Conservation (phyloP, 2,888 invertebrate species). For the Sycophila texana region DNA sequence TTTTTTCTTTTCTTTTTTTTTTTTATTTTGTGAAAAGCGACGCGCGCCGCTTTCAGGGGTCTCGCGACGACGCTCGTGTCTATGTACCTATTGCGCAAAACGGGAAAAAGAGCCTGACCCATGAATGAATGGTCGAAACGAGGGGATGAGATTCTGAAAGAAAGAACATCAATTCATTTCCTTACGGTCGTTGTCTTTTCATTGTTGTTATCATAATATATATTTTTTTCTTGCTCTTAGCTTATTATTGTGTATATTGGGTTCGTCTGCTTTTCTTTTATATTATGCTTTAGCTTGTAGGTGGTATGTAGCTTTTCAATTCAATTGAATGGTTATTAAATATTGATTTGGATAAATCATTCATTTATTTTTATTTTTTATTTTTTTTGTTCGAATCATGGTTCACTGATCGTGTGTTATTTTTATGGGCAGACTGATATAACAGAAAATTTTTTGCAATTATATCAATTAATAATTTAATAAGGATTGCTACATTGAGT, state of each 20-base stretch:
- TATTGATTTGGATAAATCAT: not conserved
- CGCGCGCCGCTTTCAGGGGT: conserved; percentile 59
- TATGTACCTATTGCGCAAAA: conserved; percentile 75
- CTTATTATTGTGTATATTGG: not conserved
- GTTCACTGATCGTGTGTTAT: no score
- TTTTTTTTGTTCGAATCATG: no score
- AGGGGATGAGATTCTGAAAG: conserved; percentile 75
- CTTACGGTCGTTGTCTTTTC: conserved; percentile 52
- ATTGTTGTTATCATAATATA: not conserved
- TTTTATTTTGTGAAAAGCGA: not conserved
- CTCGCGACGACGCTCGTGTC: conserved; percentile 62
- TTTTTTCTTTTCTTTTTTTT: conserved; percentile 7
- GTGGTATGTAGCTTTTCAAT: not conserved
- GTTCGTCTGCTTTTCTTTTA: conserved; percentile 2
- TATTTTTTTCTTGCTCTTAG: conserved; percentile 8
- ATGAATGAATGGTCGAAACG: conserved; percentile 75
- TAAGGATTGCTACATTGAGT: no score
- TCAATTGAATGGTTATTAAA: not conserved
- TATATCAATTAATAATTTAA: no score
- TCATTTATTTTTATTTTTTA: not conserved
- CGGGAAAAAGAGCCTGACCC: conserved; percentile 76
- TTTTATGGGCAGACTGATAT: no score
- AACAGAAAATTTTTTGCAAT: no score
- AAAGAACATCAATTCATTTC: conserved; percentile 74
- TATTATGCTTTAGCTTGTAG: not conserved